phyloP scores from a whole-genome alignment of 2,113 vertebrate genomes.

The Macrotus californicus region DNA sequence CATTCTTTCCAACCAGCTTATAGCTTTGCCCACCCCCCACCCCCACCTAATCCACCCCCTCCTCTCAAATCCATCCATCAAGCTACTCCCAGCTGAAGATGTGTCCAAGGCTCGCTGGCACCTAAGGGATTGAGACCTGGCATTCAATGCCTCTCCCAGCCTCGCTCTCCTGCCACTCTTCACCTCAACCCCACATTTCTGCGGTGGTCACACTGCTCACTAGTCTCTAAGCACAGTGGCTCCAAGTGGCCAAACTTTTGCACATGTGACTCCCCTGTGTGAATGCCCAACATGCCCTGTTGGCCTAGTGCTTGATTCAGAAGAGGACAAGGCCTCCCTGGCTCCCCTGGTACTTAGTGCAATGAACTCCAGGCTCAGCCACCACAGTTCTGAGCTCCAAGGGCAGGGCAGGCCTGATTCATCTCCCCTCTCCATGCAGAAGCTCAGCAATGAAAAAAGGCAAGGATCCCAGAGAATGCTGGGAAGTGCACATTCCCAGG shows the following conservation, averaged over 20 bases:
- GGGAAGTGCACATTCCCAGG: not conserved
- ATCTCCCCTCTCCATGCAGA: not conserved
- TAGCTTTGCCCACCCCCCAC: fast-evolving
- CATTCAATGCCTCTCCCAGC: not conserved
- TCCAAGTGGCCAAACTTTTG: not conserved
- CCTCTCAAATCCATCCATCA: not conserved
- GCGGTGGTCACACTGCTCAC: not conserved
- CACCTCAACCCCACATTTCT: not conserved
- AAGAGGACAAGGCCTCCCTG: not conserved
- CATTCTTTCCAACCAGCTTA: not conserved
- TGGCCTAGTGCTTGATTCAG: not conserved
- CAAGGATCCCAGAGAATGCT: not conserved
- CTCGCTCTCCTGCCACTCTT: not conserved
- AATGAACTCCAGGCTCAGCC: not conserved
- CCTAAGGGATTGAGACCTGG: not conserved
- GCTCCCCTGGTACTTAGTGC: not conserved
- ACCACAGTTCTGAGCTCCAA: not conserved
- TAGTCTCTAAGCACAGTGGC: not conserved
- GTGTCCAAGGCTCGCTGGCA: not conserved
- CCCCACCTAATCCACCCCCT: not conserved
- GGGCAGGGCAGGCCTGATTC: not conserved
- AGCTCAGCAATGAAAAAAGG: not conserved
- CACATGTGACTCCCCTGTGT: fast-evolving
- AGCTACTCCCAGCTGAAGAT: not conserved
- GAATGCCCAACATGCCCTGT: not conserved